Evolutionary conservation across 1,140 invertebrate species (phyloP), one percentile per base, ranked within the genome.

Genomic region (Calosoma granatense): DNA sequence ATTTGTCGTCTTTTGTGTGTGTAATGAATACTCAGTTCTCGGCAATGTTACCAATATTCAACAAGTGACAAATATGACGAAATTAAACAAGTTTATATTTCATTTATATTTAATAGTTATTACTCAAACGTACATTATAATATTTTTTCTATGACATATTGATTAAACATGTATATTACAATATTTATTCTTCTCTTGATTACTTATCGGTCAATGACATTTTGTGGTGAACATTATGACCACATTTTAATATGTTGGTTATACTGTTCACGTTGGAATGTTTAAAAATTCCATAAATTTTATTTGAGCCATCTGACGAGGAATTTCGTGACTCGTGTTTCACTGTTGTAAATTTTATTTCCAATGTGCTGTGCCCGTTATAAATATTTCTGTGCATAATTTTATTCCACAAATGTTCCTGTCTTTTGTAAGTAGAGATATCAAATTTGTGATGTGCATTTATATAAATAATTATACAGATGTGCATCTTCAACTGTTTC

Each of bases 301-400:
- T 19, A 54, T 26, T 54, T 54, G 26, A n/a, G 22, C 53, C 22
- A 54, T 26, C 53, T 54, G 53, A 26, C 22, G 53, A 54, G 53
- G 53, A 54, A 54, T 54, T 26, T 54, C 11, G 14, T 30, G 14
- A 54, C 41, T 47, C 3, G n/a, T 12, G 41, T 47, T 47, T 47
- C 15, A 47, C 41, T 47, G 19, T 11, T 30, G 22, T 26, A 54
- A 26, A 54, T 22, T 53, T 53, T 6, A 53, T 22, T 53, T 53
- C 23, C 51, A 54, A 23, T 23, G 15, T 15, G 21, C 15, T 23
- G 22, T 26, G 53, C 36, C 20, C 51, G 21, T 53, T 54, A 30
- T 26, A 30, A 54, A 19, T 23, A 26, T 19, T 21, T 23, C 36
- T 26, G 22, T 54, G 53, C 26, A 30, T 17, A 30, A n/a, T 26